These are phyloP conservation scores for Ormyrus labotus DNA, from an alignment of 2,888 invertebrate genomes.

Conservation along the genomic window DNA sequence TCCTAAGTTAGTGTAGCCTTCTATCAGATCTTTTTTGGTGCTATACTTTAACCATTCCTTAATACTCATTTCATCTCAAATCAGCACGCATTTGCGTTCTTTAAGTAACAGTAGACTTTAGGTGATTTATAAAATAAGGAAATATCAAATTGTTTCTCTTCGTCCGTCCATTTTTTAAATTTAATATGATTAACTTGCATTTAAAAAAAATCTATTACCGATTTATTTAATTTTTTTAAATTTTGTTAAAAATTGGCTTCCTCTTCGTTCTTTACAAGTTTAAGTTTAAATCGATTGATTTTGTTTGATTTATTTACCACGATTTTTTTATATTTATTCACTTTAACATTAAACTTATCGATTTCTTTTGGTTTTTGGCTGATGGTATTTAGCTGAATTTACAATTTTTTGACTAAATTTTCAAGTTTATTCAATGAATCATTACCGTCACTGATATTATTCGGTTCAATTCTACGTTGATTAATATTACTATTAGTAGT, in stretches of 20 bases:
- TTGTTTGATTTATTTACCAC: no score
- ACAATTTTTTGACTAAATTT: no score
- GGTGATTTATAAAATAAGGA: slow-evolving; percentile 66
- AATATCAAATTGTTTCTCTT: slow-evolving; percentile 63
- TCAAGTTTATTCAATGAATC: no score
- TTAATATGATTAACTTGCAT: slow-evolving; percentile 58
- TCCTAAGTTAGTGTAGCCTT: slow-evolving; percentile 55
- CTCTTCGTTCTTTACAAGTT: not conserved
- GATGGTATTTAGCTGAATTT: no score
- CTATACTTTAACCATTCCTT: slow-evolving; percentile 59
- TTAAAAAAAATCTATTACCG: slow-evolving; percentile 49
- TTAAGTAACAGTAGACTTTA: slow-evolving; percentile 57
- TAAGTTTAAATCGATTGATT: no score
- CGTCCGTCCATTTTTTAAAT: slow-evolving; percentile 57
- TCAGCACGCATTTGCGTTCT: slow-evolving; percentile 60
- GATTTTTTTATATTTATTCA: no score
- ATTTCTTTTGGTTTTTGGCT: no score
- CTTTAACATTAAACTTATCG: no score
- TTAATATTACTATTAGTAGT: no score
- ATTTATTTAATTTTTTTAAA: slow-evolving; percentile 13
- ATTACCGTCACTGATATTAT: no score
- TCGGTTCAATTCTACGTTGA: no score
- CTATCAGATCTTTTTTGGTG: slow-evolving; percentile 57
- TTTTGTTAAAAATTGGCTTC: not conserved
- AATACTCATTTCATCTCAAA: slow-evolving; percentile 62